Evolutionary conservation across 1,140 invertebrate genomes (phyloP), one percentile per base, ranked within the genome.

Genomic region (Steinernema khuongi): DNA sequence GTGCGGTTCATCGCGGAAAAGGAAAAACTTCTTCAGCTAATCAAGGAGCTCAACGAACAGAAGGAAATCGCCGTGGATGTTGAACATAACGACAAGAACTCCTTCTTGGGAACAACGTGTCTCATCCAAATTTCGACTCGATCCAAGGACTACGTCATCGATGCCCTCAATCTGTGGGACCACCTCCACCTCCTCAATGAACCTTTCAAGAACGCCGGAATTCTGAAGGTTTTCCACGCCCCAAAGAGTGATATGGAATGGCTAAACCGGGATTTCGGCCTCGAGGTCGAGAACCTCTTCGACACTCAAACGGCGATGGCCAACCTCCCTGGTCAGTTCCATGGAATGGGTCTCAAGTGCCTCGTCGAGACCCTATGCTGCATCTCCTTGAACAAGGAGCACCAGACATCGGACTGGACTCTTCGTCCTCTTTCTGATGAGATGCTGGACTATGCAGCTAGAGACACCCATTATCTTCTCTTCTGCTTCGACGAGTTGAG

Each of bases 261-360:
- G 96, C 87, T 99, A 28, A 96, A 99, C 85, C 89, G 93, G 66
- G 96, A 99, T 88, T 90, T 98, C 71, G 92, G 93, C 0, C 79
- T 99, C 0, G 98, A 99, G 83, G 85, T 99, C 19, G 94, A 98
- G 0, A 96, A 97, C 81, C 91, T 99, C 90, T 97, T 99, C 86
- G 96, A 99, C 85, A 99, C 96, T 0, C 90, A 93, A 85, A 90
- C 92, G 81, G 95, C 94, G 0, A 90, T 93, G 0, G 90, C 91
- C 77, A 79, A 78, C n/a, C 60, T 76, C 4, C 88, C 79, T 26
- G 17, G 17, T 17, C 88, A 89, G 19, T 88, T 92, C 75, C 87
- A 90, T 0, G 89, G 90, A 31, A 87, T 91, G 1, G 94, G 92
- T 22, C 87, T 98, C 30, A 90, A 91, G 0, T 90, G 91, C 86